Evolutionary conservation across 2,797 vertebrate species (phyloP), one percentile per base, ranked within the genome.

Genomic region (Falco cherrug): DNA sequence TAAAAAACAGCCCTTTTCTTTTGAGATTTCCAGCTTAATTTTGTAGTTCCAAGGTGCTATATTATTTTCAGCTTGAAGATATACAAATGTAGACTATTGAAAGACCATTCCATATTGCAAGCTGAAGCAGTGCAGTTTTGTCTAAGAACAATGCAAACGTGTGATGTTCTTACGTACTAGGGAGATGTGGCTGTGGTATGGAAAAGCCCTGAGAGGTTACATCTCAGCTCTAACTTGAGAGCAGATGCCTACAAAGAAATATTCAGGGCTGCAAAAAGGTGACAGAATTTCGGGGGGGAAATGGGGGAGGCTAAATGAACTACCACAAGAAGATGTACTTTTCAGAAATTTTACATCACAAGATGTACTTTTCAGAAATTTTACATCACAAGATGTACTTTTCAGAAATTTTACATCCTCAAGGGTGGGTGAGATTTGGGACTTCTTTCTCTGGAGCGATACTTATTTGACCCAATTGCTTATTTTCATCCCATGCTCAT

Each of bases 21-120:
- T 80, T 57, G 79, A 89, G 68, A 80, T 31, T 81, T 88, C 22
- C 24, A 69, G 41, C 37, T 61, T 78, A 86, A 86, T 92, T 93
- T 87, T 91, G 25, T n/a, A 61, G 16, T 74, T 87, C 18, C 47
- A 76, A 87, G 48, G 65, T 17, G 5, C 7, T 84, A 21, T 64
- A 43, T 56, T 64, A 16, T 87, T 93, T 86, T 86, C 50, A 82
- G 35, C 10, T 61, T 84, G 59, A 76, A 84, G 41, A 47, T 57
- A 50, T 21, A 60, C 51, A 64, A 29, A 13, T 41, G 13, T 41
- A 41, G 33, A 37, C 24, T 74, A 47, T 24, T 5, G 6, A 85
- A 95, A 82, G 17, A 39, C 18, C 51, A 22, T 77, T 91, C 88
- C 35, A 43, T 69, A 37, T 19, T 63, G 15, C 20, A 65, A 59